Evolutionary conservation across 2,797 vertebrate genomes (phyloP), one percentile per base, ranked within the genome.

Genomic region (Hafferia zeledoni): DNA sequence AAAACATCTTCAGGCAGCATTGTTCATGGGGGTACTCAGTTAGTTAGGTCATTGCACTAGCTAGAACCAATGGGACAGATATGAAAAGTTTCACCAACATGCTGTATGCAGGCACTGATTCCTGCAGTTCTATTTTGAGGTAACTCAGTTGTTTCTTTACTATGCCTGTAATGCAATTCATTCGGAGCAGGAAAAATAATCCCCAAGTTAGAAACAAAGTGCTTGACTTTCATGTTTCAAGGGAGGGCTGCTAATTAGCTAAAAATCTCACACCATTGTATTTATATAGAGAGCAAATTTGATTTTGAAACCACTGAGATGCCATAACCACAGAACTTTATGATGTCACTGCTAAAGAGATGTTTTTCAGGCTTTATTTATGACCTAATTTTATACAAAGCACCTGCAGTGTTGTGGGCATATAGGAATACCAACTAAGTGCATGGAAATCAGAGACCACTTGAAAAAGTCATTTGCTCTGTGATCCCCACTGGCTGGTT

Each of bases 221-320:
- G n/a, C 76, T 94, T 88, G 77, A 84, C 76, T 93, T 87, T 65
- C 57, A 47, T n/a, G 55, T 93, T 94, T 87, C 90, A 93, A 89
- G 87, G 65, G 84, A 95, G 18, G 50, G 47, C 28, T 94, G 87
- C 65, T 95, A 93, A 95, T 95, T 96, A 96, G 88, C 76, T 88
- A 95, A 94, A 96, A 94, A 76, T 81, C 61, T 96, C 69, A 59
- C 50, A 59, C 17, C 50, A 55, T 80, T 95, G 94, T 93, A 94
- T 89, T 96, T 95, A 71, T 89, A 92, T 83, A 72, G 92, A 95
- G 87, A 93, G 61, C 35, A 94, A 88, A 93, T 88, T 91, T 87
- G 82, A 91, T 92, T 94, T 87, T 80, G 39, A 91, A 95, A 83
- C 82, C 89, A 88, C 84, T 83, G 82, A 88, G 65, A 95, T 89